phyloP scores from a whole-genome alignment of 2,113 vertebrate species.

The Microtus montanus region DNA sequence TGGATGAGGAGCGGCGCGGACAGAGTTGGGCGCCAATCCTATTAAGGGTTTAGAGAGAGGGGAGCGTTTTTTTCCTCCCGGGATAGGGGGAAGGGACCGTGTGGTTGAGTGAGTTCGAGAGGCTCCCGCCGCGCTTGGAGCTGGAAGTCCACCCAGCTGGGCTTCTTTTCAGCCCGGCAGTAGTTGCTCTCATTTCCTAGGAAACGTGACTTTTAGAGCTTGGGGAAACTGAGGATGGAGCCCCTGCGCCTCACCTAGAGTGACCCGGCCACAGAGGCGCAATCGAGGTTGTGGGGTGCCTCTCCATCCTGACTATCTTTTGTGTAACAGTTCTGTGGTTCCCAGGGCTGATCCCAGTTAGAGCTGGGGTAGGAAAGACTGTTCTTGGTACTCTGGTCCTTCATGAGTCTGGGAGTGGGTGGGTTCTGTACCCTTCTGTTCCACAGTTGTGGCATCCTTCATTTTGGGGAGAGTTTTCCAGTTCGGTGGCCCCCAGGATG shows the following conservation, averaged over 20 bases:
- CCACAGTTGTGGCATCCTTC: background rate
- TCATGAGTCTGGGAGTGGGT: background rate
- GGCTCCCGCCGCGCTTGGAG: constrained; percentile 38
- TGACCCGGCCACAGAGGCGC: background rate
- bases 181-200: constrained; percentile 81
- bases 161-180: constrained; percentile 72
- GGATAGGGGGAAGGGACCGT: constrained; percentile 53
- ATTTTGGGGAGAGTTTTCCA: background rate
- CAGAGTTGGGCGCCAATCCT: constrained; percentile 89
- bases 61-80: constrained; percentile 66
- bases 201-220: constrained; percentile 79
- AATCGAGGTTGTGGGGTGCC: background rate
- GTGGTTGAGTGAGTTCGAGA: constrained; percentile 35
- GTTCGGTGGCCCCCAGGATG: background rate
- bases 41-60: constrained; percentile 85
- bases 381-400: background rate
- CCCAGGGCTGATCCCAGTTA: constrained; percentile 5
- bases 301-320: background rate
- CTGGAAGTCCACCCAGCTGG: constrained; percentile 65
- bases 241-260: constrained; percentile 6
- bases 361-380: background rate
- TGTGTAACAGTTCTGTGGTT: constrained; percentile 39
- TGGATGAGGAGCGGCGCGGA: constrained; percentile 89
- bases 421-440: background rate
- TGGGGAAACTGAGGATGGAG: background rate